Conservation (phyloP, 2,113 vertebrate genomes). For the Rhadina sibilatrix region DNA sequence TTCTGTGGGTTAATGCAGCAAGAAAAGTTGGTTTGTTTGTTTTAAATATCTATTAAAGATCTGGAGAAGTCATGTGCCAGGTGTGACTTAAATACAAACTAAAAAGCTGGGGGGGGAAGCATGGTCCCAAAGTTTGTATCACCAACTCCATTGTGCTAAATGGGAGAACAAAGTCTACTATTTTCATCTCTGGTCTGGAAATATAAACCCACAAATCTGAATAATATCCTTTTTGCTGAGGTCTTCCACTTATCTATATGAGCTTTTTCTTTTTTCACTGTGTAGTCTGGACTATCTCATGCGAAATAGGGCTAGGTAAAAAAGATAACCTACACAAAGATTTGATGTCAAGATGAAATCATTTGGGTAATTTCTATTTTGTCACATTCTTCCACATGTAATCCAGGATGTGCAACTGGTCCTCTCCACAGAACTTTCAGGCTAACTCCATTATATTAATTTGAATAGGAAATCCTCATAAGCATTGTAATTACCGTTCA, state of each 20-base stretch:
- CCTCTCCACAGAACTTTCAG: not conserved
- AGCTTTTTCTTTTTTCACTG: not conserved
- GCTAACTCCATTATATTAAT: not conserved
- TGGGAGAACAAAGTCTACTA: not conserved
- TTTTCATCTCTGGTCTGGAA: not conserved
- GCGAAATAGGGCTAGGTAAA: not conserved
- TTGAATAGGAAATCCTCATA: not conserved
- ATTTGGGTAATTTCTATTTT: constrained; percentile 51
- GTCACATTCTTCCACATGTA: constrained; percentile 40
- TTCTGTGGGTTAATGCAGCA: not conserved
- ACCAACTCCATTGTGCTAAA: not conserved
- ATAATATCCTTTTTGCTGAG: not conserved
- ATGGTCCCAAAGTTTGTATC: not conserved
- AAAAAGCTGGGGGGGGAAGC: not conserved
- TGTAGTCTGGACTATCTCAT: not conserved
- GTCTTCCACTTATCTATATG: not conserved
- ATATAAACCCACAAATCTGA: not conserved
- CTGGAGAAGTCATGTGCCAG: not conserved
- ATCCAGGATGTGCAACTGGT: constrained; percentile 51
- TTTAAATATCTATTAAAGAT: not conserved
- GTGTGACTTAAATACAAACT: not conserved
- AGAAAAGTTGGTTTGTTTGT: not conserved
- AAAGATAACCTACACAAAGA: not conserved
- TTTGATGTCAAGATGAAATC: not conserved
- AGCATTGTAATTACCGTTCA: not conserved